These are phyloP conservation scores for Byasa hedistus DNA, from an alignment of 2,888 invertebrate species.

Conservation along the genomic window DNA sequence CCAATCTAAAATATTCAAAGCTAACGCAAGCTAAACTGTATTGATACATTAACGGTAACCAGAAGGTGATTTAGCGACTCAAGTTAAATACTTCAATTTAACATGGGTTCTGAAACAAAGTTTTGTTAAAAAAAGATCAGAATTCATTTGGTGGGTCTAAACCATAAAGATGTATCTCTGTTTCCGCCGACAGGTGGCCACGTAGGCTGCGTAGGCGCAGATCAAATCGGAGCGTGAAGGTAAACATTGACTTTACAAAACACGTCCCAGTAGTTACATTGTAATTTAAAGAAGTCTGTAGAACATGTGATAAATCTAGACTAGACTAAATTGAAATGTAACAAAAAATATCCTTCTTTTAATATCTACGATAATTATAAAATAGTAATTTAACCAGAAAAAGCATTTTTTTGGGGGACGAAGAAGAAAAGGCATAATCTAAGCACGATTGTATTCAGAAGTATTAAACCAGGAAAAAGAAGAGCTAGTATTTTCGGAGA, in stretches of 20 bases:
- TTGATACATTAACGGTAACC: conserved; percentile 1
- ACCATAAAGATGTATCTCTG: conserved; percentile 10
- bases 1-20: conserved; percentile 8
- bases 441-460: too few species aligned
- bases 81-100: not conserved
- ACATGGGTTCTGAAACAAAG: too few species aligned
- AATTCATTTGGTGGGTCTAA: not conserved
- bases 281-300: too few species aligned
- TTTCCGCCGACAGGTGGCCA: conserved; percentile 39
- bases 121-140: not conserved
- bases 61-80: not conserved
- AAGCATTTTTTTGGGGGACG: too few species aligned
- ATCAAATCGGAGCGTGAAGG: conserved; percentile 36
- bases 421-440: too few species aligned
- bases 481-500: too few species aligned
- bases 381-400: too few species aligned
- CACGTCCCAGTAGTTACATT: not conserved
- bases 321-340: too few species aligned
- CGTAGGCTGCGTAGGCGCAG: conserved; percentile 40
- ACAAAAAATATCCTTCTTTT: too few species aligned
- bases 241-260: conserved; percentile 28
- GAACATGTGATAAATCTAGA: too few species aligned
- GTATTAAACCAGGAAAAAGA: too few species aligned
- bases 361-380: too few species aligned
- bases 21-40: conserved; percentile 7